Evolutionary conservation across 2,797 vertebrate species (phyloP), one percentile per base, ranked within the genome.

Genomic region (Holocentrus rufus): DNA sequence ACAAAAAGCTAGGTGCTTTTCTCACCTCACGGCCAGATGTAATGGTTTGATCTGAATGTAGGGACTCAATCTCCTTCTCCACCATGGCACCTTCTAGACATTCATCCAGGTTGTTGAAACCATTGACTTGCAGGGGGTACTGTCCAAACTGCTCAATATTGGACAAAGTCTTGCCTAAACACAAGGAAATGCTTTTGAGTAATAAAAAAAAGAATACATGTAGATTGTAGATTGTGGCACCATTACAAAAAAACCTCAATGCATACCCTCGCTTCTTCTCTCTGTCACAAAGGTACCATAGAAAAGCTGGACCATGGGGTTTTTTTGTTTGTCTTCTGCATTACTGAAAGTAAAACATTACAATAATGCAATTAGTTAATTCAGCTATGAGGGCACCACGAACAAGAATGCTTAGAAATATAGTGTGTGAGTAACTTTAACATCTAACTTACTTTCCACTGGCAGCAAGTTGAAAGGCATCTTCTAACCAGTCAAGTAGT

Each of bases 261-360:
- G 79, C 87, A 76, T 93, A 98, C 98, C 97, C 82, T 98, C 95
- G 0, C 95, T 94, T 87, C 93, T 90, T 58, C 97, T 95, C 86
- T 98, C 96, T 0, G 96, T 97, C 72, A 98, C 92, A 90, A 96
- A 98, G 72, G 96, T 98, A 17, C 98, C 98, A 0, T 99, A 99
- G 90, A 99, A 99, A 6, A 99, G 96, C 80, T 96, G 96, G 7
- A 99, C 97, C 98, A 99, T 98, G 18, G 98, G 98, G 84, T 99
- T 99, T 70, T 96, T 87, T 0, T 94, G 94, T 85, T 97, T 99
- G 87, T 96, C 95, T 60, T 93, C 93, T 52, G 93, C 88, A 20
- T 72, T 95, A 36, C 96, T 97, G 84, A 83, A 76, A 73, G 6
- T 8, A 50, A 82, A 76, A 27, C 23, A 56, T 27, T 1, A 44